Base-by-base conservation (phyloP, 1,140 invertebrate genomes). In the Trichogramma pretiosum region DNA sequence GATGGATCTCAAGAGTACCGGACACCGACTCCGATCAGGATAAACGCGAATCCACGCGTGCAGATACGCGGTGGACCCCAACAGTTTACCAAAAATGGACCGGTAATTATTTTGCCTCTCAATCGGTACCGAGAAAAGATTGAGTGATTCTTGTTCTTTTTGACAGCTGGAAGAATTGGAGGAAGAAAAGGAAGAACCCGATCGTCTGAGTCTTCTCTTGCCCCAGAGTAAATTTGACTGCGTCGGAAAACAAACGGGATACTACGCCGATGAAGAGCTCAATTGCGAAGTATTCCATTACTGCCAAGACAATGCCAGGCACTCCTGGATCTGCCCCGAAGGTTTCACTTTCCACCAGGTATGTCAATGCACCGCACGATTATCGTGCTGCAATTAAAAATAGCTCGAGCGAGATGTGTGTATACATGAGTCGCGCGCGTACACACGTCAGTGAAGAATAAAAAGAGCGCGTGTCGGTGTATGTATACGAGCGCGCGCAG, bases 281-380 rank as follows among this genome's bases (percentile, higher is more conserved):
- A 80, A 83, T 57, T 94, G 90, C 60, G 88, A 93, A 65, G 87
- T 93, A 0, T 94, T 94, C 80, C 91, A 94, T 64, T 94, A 93
- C 66, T 93, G 91, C 63, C 87, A 92, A 59, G 89, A 90, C 48
- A 87, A 83, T 52, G 85, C 86, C 11, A 87, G 84, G 57, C 89
- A 93, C 62, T 93, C 89, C 1, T 94, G 90, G 89, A 85, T 93
- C 55, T 94, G 91, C 60, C 90, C 90, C 1, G 87, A 90, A 58
- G 87, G 88, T 52, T 92, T 92, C 60, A 84, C 86, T 35, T 93
- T 94, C 80, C 90, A 94, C 61, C 88, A 91, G 76, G 84, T 86
- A 73, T 30, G 26, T 30, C n/a, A n/a, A n/a, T n/a, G n/a, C n/a
- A n/a, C n/a, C n/a, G n/a, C n/a, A n/a, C n/a, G n/a, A n/a, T n/a